phyloP scores from a whole-genome alignment of 1,140 invertebrate genomes.

The Dryas iulia region DNA sequence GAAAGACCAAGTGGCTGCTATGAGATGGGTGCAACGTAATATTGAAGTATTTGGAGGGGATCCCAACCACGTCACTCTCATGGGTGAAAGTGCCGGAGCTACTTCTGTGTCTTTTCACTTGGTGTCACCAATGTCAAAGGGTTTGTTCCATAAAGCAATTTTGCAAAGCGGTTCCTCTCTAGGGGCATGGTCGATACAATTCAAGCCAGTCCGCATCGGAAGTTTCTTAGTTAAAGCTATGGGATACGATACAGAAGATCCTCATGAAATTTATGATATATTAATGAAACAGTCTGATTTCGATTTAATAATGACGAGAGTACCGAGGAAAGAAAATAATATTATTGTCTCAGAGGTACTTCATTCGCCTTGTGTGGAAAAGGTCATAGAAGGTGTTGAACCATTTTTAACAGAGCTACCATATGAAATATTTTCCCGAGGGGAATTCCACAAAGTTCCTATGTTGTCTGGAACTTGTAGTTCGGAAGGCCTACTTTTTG shows the following conservation, averaged over 20 bases:
- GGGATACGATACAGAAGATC: conserved; percentile 46
- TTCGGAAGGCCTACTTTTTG: conserved; percentile 56
- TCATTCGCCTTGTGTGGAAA: conserved; percentile 55
- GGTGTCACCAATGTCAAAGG: conserved; percentile 78
- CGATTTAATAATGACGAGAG: conserved; percentile 53
- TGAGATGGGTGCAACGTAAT: conserved; percentile 72
- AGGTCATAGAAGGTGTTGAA: conserved; percentile 56
- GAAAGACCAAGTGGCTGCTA: conserved; percentile 74
- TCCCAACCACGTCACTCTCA: conserved; percentile 69
- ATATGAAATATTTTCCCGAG: conserved; percentile 42
- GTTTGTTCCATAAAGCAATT: conserved; percentile 80
- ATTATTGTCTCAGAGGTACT: conserved; percentile 50
- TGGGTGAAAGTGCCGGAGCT: conserved; percentile 77
- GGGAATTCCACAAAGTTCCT: conserved; percentile 61
- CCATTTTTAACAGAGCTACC: conserved; percentile 56
- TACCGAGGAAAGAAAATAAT: conserved; percentile 49
- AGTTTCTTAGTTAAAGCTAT: conserved; percentile 52
- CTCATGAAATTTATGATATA: conserved; percentile 51
- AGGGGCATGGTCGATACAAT: conserved; percentile 58
- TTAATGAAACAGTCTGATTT: conserved; percentile 48
- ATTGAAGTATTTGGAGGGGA: conserved; percentile 74
- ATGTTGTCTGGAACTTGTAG: conserved; percentile 53
- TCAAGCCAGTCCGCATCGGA: conserved; percentile 49
- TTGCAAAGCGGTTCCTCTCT: conserved; percentile 80
- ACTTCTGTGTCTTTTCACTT: conserved; percentile 76